Base-by-base conservation (phyloP, 1,140 invertebrate species). In the Nephotettix cincticeps region DNA sequence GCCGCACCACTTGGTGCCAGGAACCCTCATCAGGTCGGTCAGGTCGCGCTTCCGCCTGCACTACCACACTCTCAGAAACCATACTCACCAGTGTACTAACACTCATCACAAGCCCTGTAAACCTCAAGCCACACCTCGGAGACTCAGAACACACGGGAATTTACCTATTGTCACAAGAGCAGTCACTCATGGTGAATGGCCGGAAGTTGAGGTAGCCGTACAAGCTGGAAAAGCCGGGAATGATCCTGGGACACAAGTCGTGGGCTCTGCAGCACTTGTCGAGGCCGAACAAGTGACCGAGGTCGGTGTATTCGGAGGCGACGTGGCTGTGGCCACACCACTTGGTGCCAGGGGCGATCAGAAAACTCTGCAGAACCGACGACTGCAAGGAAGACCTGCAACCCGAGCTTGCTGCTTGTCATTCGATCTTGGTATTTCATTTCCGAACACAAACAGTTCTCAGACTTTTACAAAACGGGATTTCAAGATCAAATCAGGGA, bases 1-100 rank as follows among this genome's bases (percentile, higher is more conserved):
- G 1, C 94, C 94, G 79, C 93, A 96, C 93, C 94, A 95, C 76
- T 92, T 89, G 0, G 93, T 96, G 0, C 92, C 92, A 0, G 93
- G 92, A 47, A 92, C 86, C 56, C 90, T 83, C 32, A 93, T 83
- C 43, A 89, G 74, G 73, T 90, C 87, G 74, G 85, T 82, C 54
- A 87, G 79, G 74, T 82, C 84, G 36, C 86, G 81, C 78, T 85
- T 85, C 67, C 81, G 75, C 76, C 81, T 82, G 73, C 54, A 63
- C 32, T 36, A 36, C 32, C 32, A 36, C 32, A 36, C 32, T 14
- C 4, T 14, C 32, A 6, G 4, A 36, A 36, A 36, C 32, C 4
- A 36, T 36, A 36, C 32, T 36, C 32, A 36, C 32, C 14, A 36
- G 4, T 6, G 32, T 36, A 36, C 32, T 36, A 6, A 36, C 32